Evolutionary conservation across 2,888 invertebrate genomes (phyloP), one percentile per base, ranked within the genome.

Genomic region (Nomada lathburiana): DNA sequence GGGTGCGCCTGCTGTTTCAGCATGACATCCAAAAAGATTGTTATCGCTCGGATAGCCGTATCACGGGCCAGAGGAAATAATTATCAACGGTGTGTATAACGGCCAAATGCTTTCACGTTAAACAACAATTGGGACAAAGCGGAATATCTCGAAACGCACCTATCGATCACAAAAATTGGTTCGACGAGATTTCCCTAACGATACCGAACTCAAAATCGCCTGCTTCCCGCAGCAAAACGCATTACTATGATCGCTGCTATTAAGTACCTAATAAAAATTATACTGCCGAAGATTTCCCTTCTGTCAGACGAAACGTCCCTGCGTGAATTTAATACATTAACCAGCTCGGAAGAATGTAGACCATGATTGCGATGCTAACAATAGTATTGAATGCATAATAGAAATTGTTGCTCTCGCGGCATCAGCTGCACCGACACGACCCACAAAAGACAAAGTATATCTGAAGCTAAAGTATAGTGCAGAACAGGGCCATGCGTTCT

Each of bases 401-500:
- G 47, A 77, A 77, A 85, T 85, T 85, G 80, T 86, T 83, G 85
- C 80, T 71, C 77, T 79, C 83, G 72, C 76, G 76, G 72, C 74
- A 85, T 82, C 74, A 75, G 59, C 86, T 60, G 84, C 77, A 83
- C 77, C 42, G 86, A 76, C 86, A 80, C 86, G 87, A 87, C 88
- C 87, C 88, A 88, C 84, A 84, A 87, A 88, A 84, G 86, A 82
- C 78, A 77, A 82, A 88, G 81, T 86, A 87, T 87, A 87, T 79
- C 84, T 72, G 80, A 82, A 67, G 60, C 69, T 81, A 76, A 83
- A 86, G 87, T 78, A 86, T 74, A 83, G 83, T 62, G 75, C 62
- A 78, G 87, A 88, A 88, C 84, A 85, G 87, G 85, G 84, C 87
- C 86, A 88, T 83, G 87, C 89, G 89, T 85, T 87, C 87, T 80